Base-by-base conservation (phyloP, 1,140 invertebrate genomes). In the Paralvinella palmiformis region DNA sequence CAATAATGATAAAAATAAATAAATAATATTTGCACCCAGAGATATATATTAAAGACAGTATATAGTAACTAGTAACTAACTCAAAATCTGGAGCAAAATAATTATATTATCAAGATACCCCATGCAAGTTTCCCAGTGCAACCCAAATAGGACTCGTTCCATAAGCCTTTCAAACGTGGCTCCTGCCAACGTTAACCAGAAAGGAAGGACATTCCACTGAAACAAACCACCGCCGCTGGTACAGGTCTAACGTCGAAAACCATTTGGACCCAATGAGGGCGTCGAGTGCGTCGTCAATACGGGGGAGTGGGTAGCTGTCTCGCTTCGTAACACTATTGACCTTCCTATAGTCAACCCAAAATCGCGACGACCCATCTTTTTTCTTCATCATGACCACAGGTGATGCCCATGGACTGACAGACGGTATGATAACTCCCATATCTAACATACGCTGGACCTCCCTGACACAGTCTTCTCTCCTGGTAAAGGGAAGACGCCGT, bases 371-470 rank as follows among this genome's bases (percentile, higher is more conserved):
- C 24, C 65, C 67, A 55, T 72, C 66, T 48, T 70, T 70, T 48
- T 73, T 75, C 32, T 58, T 57, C 0, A 73, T 70, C 1, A 76
- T 36, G 10, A 79, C 73, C 20, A 73, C 56, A 0, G 71, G 71
- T 20, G 68, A 74, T 4, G 65, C 68, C 73, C 69, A 75, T n/a
- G 72, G 66, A 32, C 72, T 71, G 20, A 53, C 63, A 22, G 68
- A 64, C 13, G 61, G 68, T 55, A 71, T 68, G 36, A 75, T 71
- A 27, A 77, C 63, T 27, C 69, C 71, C 27, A 55, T 55, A 24
- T 62, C 61, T 2, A 61, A 10, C 17, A 55, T 37, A 20, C n/a
- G 22, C 35, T 53, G 24, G n/a, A 24, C 2, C 32, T 58, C 50
- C 20, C 24, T 55, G 6, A 22, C 55, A 32, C 22, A 24, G 22